Evolutionary conservation across 2,888 invertebrate species (phyloP), one percentile per base, ranked within the genome.

Genomic region (Acleris cristana): DNA sequence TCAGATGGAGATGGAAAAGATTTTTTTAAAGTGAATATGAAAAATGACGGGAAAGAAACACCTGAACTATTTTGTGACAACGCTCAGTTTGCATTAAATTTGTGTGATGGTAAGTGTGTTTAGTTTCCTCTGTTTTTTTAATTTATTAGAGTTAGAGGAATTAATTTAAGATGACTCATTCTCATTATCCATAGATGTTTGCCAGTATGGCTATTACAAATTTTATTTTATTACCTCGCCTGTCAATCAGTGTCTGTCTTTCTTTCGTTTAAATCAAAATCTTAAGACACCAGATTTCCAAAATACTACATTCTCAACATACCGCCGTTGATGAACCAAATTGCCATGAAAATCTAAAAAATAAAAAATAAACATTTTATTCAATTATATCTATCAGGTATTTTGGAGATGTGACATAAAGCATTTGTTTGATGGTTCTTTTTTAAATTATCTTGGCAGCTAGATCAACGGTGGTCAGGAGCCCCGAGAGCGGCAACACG

Each of bases 31-130:
- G 48, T 48, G 14, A 70, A 71, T 51, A 30, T 51, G 40, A 64
- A 45, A n/a, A 30, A 51, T n/a, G 59, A 57, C 34, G 54, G 34
- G 10, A 51, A 18, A 67, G 53, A 44, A 48, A 6, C 78, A 3
- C 74, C 79, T 0, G 84, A 80, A 40, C 67, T 81, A 45, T 79
- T 79, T 70, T 78, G 76, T 64, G 78, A 72, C 49, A 79, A 85
- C 73, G 84, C 83, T 49, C 82, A 79, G 72, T 81, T 85, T 68
- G 72, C 72, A 12, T 61, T 62, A 8, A 64, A 70, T 56, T 66
- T 73, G 48, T 73, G 73, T 61, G 74, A 73, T 26, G 70, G 75
- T 76, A 73, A 76, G 74, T 70, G 10, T 54, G 4, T 58, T 53
- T 45, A 48, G 14, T 56, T 21, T 44, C 2, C 8, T 19, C 30